These are phyloP conservation scores for Pseudolaguvia tuberculata DNA, from an alignment of 2,113 vertebrate species.

Conservation along the genomic window DNA sequence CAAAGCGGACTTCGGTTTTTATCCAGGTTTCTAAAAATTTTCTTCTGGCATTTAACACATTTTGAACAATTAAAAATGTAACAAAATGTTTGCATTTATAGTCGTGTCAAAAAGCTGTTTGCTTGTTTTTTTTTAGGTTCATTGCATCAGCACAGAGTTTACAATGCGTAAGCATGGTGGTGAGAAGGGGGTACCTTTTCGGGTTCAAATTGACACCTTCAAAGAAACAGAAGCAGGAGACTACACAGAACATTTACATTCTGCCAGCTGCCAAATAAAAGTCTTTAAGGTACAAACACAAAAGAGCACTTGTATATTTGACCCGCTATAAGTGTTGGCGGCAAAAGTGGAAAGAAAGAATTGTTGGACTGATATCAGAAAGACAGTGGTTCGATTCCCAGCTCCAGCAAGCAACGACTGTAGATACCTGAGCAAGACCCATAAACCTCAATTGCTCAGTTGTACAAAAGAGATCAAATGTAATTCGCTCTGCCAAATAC, in stretches of 20 bases:
- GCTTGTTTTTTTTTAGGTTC: constrained; percentile 70
- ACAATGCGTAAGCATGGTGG: constrained; percentile 97
- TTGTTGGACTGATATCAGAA: too few relatives aligned
- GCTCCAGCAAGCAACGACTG: too few relatives aligned
- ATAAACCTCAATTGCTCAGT: too few relatives aligned
- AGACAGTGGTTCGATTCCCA: too few relatives aligned
- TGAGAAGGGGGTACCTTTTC: constrained; percentile 95
- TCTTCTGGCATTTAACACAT: background rate
- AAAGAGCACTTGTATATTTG: background rate
- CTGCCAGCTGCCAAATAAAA: constrained; percentile 98
- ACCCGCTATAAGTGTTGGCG: background rate
- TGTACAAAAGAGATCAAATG: too few relatives aligned
- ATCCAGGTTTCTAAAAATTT: constrained; percentile 79
- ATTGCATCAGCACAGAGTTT: constrained; percentile 98
- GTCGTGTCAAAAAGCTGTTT: background rate
- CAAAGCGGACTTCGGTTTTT: constrained; percentile 93
- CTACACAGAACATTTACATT: constrained; percentile 93
- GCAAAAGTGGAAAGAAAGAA: background rate
- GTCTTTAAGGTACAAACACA: constrained; percentile 87
- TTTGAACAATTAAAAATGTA: background rate
- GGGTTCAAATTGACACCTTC: constrained; percentile 95
- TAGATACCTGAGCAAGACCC: too few relatives aligned
- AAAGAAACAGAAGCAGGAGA: constrained; percentile 87
- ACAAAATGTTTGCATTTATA: background rate
- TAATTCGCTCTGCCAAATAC: too few relatives aligned